Percentiles rank a stretch among this genome's conserved stretches.
phyloP scores from a whole-genome alignment of 2,797 vertebrate species.

The Siniperca undulata region DNA sequence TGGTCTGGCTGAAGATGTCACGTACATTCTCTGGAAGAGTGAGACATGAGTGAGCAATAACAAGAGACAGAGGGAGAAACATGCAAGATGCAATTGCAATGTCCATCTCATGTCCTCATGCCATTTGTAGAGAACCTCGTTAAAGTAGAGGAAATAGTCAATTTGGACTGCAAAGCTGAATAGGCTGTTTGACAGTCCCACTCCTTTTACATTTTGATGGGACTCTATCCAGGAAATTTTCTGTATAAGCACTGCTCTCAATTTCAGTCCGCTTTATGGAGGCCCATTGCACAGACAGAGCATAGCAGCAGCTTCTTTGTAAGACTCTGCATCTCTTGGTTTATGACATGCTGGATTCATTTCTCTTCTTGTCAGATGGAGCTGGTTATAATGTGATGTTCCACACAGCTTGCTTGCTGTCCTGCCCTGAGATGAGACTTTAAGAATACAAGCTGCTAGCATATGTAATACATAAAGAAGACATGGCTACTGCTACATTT shows the following conservation, averaged over 20 bases:
- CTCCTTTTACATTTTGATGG: conserved; percentile 62
- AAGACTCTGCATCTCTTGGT: conserved; percentile 42
- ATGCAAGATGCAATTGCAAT: conserved; percentile 46
- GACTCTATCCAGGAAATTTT: conserved; percentile 64
- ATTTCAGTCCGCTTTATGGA: conserved; percentile 65
- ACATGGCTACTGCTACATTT: conserved; percentile 17
- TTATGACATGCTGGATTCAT: conserved; percentile 63
- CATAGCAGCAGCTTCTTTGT: conserved; percentile 57
- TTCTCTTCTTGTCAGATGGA: conserved; percentile 57
- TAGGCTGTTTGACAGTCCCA: conserved; percentile 58
- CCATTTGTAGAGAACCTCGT: conserved; percentile 49
- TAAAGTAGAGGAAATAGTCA: conserved; percentile 59
- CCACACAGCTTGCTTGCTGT: conserved; percentile 38
- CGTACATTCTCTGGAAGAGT: conserved; percentile 92
- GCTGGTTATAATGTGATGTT: conserved; percentile 66
- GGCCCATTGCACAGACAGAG: conserved; percentile 52
- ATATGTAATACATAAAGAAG: conserved; percentile 32
- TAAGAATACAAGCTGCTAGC: conserved; percentile 39
- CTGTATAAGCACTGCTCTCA: conserved; percentile 61
- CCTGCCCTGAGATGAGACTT: conserved; percentile 48
- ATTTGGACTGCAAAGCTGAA: conserved; percentile 63
- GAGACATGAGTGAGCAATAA: conserved; percentile 47
- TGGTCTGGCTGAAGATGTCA: conserved; percentile 97
- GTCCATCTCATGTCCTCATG: conserved; percentile 51
- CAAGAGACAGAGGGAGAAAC: conserved; percentile 45